phyloP scores from a whole-genome alignment of 2,113 vertebrate genomes.

The Dendrocopos noguchii region DNA sequence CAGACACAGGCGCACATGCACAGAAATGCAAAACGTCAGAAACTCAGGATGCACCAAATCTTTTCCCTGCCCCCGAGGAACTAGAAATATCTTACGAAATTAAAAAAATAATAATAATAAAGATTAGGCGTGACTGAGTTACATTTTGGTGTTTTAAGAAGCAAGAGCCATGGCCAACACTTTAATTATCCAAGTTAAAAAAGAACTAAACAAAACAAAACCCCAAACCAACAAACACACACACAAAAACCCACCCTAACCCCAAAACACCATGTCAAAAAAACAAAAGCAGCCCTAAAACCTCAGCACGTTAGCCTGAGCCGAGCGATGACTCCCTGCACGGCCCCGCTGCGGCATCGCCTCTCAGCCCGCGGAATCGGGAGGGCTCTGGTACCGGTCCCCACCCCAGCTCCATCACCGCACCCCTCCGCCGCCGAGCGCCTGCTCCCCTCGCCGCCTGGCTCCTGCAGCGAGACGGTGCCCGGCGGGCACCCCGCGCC shows the following conservation, averaged over 20 bases:
- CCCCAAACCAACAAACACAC: neutral
- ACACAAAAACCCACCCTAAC: too few relatives aligned
- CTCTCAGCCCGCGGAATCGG: neutral
- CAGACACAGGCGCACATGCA: neutral
- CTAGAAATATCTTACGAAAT: neutral
- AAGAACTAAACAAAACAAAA: neutral
- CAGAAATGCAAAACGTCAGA: neutral
- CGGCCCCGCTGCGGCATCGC: neutral
- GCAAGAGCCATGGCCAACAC: neutral
- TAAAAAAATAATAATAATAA: neutral
- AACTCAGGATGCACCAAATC: neutral
- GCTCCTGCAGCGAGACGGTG: neutral
- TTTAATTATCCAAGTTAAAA: neutral
- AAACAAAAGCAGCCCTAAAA: neutral
- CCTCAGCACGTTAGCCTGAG: accelerated
- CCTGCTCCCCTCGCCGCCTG: neutral
- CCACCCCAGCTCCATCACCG: neutral
- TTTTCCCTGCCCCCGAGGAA: neutral
- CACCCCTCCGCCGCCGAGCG: neutral
- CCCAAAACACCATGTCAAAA: neutral
- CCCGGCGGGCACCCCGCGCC: neutral
- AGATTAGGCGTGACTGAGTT: accelerated
- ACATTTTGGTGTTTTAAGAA: neutral
- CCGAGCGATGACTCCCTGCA: neutral
- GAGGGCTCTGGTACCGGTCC: neutral